Base-by-base conservation (phyloP, 2,797 vertebrate genomes). In the Platyrinchus mystaceus region DNA sequence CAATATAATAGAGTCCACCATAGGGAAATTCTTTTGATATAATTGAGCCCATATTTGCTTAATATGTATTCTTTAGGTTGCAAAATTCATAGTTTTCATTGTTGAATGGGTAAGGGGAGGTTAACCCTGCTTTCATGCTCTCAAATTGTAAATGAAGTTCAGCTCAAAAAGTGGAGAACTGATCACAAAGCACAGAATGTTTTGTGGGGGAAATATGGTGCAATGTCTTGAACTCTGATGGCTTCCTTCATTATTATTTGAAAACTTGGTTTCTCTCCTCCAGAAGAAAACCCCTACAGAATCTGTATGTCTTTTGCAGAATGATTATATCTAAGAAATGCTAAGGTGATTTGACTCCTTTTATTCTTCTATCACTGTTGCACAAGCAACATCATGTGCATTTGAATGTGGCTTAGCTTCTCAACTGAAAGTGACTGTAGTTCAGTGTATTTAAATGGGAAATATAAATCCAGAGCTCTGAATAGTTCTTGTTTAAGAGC, bases 1-100 rank as follows among this genome's bases (percentile, higher is more conserved):
- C 28, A 81, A n/a, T 77, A 44, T 85, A 90, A 92, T 59, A 85
- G 50, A 46, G 3, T 79, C 10, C 14, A 59, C 36, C 20, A 41
- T 39, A 58, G 87, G 64, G 34, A 93, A 93, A 90, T 83, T 90
- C 16, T 71, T 86, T 24, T 66, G 30, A 50, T 81, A 74, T 87
- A 90, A 95, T 66, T 91, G 36, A 90, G 30, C 10, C 34, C 73
- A 84, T 20, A 85, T 95, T 94, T 87, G 6, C 22, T 80, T 88
- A 44, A 46, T 66, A 34, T 39, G 26, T 53, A 43, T 85, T 82
- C 26, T 60, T 89, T 70, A 82, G 13, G 46, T 94, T 53, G 16
- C 15, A 93, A 93, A 92, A 67, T 58, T 76, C 18, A 74, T 34
- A 81, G 16, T 44, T 84, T 84, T 89, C 19, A 76, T 49, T 92